These are phyloP conservation scores for Luperina testacea DNA, from an alignment of 2,888 invertebrate genomes.

Conservation along the genomic window DNA sequence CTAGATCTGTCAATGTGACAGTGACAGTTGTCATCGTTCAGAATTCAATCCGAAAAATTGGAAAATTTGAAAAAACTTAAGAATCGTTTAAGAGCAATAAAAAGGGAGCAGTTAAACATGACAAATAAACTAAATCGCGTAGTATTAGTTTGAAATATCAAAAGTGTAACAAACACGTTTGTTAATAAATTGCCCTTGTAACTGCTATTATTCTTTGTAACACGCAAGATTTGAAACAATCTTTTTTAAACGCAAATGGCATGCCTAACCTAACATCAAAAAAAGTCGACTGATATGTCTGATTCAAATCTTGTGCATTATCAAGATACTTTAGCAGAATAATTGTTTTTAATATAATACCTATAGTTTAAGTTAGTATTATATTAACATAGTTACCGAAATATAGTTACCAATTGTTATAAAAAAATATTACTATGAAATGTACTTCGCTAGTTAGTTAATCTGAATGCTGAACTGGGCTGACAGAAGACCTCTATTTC, in stretches of 20 bases:
- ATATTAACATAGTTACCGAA: constrained; percentile 61
- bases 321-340: constrained; percentile 28
- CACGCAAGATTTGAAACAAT: constrained; percentile 39
- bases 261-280: constrained; percentile 39
- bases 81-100: background rate
- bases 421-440: constrained; percentile 43
- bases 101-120: constrained; percentile 13
- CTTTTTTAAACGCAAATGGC: constrained; percentile 23
- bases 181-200: constrained; percentile 49
- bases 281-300: constrained; percentile 40
- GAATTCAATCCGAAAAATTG: background rate
- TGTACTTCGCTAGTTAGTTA: constrained; percentile 53
- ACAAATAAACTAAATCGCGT: constrained; percentile 38
- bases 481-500: constrained; percentile 39
- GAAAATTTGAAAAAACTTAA: background rate
- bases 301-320: constrained; percentile 36
- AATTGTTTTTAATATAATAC: constrained; percentile 65
- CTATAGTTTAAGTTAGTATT: constrained; percentile 56
- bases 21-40: constrained; percentile 9
- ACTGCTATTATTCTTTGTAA: constrained; percentile 43
- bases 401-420: constrained; percentile 69
- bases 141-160: constrained; percentile 42
- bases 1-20: constrained; percentile 37
- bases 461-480: constrained; percentile 47
- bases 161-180: constrained; percentile 48